These are phyloP conservation scores for Reticulitermes speratus DNA, from an alignment of 1,140 invertebrate genomes.

Conservation along the genomic window DNA sequence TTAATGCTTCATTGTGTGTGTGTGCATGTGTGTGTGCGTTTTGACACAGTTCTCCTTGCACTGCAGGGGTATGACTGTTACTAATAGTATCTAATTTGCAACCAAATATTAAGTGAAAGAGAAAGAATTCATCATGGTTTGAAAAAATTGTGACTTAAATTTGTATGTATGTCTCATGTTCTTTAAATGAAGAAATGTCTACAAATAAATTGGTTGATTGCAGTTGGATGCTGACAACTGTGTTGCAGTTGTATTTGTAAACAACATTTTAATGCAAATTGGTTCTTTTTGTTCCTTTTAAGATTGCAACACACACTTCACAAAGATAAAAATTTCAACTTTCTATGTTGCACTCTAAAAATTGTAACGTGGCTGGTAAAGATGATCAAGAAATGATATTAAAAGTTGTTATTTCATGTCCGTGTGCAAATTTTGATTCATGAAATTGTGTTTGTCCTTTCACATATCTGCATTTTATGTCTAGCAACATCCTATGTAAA, in stretches of 20 bases:
- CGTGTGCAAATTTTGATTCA: background rate
- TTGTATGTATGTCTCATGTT: background rate
- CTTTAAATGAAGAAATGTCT: background rate
- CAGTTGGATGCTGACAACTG: background rate
- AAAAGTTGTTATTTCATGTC: background rate
- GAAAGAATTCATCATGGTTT: background rate
- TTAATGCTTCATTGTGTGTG: background rate
- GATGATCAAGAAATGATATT: constrained; percentile 4
- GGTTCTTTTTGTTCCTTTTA: background rate
- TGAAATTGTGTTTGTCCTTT: background rate
- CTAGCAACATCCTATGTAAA: too few species aligned
- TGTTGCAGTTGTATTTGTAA: background rate
- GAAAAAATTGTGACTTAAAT: background rate
- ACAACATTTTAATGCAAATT: background rate
- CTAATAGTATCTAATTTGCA: background rate
- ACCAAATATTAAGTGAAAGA: background rate
- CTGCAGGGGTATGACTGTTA: background rate
- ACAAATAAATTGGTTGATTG: background rate
- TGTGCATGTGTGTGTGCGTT: background rate
- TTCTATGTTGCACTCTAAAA: background rate
- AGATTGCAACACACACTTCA: constrained; percentile 9
- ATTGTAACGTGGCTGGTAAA: background rate
- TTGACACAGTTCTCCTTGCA: background rate
- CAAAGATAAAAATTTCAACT: background rate
- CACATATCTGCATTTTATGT: too few species aligned